Evolutionary conservation across 2,888 invertebrate genomes (phyloP), one percentile per base, ranked within the genome.

Genomic region (Tubiluchus corallicola): DNA sequence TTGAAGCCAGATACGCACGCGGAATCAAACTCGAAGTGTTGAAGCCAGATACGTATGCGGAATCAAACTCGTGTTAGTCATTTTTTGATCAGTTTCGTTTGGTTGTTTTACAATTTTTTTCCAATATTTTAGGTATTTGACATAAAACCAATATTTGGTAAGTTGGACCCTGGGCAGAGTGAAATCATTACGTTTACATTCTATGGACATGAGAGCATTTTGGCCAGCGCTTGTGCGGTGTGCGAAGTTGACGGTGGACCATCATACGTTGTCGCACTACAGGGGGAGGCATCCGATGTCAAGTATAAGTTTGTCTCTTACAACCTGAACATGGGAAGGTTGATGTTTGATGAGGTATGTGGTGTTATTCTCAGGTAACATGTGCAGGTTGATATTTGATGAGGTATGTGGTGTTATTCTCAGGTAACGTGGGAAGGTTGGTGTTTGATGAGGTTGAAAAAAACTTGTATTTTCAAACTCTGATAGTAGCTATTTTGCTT

Each of bases 161-260:
- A 54, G 17, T 51, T 65, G 21, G 56, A 58, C 45, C 62, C 65
- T 38, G 63, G 62, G 3, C 60, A 62, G 48, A 59, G 60, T 9
- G 63, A 64, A 44, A 61, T 61, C 48, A 55, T 65, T 20, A 62
- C 63, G 40, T 56, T 65, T 52, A 65, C 63, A 47, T 65, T 64
- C 50, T 64, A 58, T 53, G 65, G 64, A 19, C 63, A 65, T 53
- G 55, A 61, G 21, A 57, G 63, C 52, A 60, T 64, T 20, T 55
- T 54, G 50, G 60, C 61, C 39, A 51, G 56, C 43, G 61, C 58
- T 13, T 57, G 55, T 50, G 65, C 64, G 21, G 50, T 62, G 5
- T 65, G 65, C 54, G 59, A 61, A 41, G 60, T 65, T 2, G 60
- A 61, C 45, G 62, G 62, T 19, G 65, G 65, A 20, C 64, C 64